These are phyloP conservation scores for Psylliodes chrysocephalus DNA, from an alignment of 2,888 invertebrate species.

Conservation along the genomic window DNA sequence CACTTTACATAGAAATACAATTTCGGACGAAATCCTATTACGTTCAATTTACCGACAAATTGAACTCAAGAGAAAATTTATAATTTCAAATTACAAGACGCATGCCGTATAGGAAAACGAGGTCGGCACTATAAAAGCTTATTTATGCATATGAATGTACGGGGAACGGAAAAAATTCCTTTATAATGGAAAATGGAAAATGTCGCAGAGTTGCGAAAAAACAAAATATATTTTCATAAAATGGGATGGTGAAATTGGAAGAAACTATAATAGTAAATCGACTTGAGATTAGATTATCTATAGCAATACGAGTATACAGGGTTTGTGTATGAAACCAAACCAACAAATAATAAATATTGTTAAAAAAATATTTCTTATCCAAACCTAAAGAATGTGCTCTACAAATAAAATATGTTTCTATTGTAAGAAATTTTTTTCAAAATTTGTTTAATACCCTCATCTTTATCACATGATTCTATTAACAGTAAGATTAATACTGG, in stretches of 20 bases:
- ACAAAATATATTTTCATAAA: conserved; percentile 9
- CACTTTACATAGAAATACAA: conserved; percentile 51
- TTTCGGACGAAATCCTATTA: conserved; percentile 50
- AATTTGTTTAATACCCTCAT: too few relatives aligned
- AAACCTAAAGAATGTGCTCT: too few relatives aligned
- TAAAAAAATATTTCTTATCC: too few relatives aligned
- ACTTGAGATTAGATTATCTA: neutral
- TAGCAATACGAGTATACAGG: too few relatives aligned
- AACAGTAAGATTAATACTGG: too few relatives aligned
- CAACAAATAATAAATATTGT: too few relatives aligned
- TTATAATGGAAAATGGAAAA: conserved; percentile 36
- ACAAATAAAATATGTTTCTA: too few relatives aligned
- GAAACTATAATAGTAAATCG: conserved; percentile 7
- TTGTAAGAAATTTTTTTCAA: too few relatives aligned
- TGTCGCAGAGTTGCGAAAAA: conserved; percentile 22
- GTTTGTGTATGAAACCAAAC: too few relatives aligned
- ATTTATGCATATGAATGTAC: conserved; percentile 40
- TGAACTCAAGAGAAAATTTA: conserved; percentile 49
- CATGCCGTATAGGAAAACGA: conserved; percentile 38
- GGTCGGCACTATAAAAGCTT: conserved; percentile 40
- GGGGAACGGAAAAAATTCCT: conserved; percentile 31
- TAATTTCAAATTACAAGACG: conserved; percentile 51
- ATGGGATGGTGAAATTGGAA: conserved; percentile 16
- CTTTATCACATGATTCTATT: too few relatives aligned
- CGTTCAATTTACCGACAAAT: conserved; percentile 52